Conservation (phyloP, 53 echinoderm and acorn worm species). For the Crossaster papposus region DNA sequence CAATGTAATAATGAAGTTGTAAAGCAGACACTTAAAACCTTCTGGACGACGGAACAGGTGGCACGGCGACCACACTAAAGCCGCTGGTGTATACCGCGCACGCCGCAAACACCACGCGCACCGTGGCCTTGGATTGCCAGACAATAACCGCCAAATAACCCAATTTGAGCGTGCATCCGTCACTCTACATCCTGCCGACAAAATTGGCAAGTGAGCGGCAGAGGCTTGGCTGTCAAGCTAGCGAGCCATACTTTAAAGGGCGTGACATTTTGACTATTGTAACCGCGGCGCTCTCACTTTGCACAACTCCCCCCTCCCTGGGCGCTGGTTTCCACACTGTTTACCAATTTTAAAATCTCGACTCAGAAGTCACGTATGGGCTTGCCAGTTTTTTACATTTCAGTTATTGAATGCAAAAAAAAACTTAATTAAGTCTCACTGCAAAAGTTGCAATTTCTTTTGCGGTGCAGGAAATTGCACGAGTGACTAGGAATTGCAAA, state of each 20-base stretch:
- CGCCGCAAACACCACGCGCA: background rate
- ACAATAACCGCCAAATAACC: constrained; percentile 40
- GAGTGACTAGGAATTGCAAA: background rate
- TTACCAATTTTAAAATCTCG: constrained; percentile 18
- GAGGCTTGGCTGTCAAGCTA: background rate
- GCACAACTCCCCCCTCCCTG: constrained; percentile 13
- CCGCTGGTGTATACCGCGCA: background rate
- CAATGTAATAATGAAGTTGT: background rate
- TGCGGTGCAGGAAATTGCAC: constrained; percentile 8
- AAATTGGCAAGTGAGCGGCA: background rate
- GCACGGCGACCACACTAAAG: background rate
- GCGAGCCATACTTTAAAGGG: background rate
- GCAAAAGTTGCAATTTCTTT: background rate
- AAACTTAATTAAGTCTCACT: background rate
- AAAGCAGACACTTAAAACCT: constrained; percentile 14
- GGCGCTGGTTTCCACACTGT: constrained; percentile 30
- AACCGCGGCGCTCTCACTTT: background rate
- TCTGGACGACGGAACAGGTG: constrained; percentile 33
- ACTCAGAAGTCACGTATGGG: constrained; percentile 16
- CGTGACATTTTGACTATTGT: constrained; percentile 16
- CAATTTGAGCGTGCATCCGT: constrained; percentile 34
- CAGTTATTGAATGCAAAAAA: background rate
- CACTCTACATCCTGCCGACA: constrained; percentile 21
- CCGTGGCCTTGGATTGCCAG: constrained; percentile 18
- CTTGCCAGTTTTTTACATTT: background rate